Evolutionary conservation across 2,888 invertebrate genomes (phyloP), one percentile per base, ranked within the genome.

Genomic region (Volucella bombylans): DNA sequence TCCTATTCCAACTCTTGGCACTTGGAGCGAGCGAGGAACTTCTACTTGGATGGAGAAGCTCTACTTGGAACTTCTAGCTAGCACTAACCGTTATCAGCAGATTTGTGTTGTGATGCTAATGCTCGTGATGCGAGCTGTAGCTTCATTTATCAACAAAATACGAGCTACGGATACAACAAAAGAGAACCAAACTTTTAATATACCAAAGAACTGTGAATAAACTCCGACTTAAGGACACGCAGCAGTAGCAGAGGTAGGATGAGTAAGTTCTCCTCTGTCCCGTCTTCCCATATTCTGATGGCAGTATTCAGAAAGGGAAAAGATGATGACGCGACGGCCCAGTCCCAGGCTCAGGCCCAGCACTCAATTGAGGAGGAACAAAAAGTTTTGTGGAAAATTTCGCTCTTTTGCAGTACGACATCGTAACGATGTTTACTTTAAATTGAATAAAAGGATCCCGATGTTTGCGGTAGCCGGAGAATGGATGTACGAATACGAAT

Each of bases 81-180:
- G 76, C 81, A 81, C 85, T 85, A 83, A 83, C 83, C 83, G 81
- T 85, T 85, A 85, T 85, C 85, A 85, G 76, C 81, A 85, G 81
- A 81, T 85, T 85, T 85, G 85, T 81, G 76, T 81, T 85, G 81
- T 81, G 85, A 85, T 85, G 85, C 81, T 85, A 85, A 85, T 85
- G 85, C 76, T 82, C 76, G 72, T 83, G 76, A 74, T 85, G 79
- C 76, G 76, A 86, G 76, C 72, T 77, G 64, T 68, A 81, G 76
- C 81, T 81, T 74, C 69, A 64, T 85, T 74, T 85, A 86, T 67
- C 50, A 82, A 67, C 69, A 52, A 79, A 76, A 62, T 52, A 68
- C 23, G 15, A 77, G 54, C 54, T 11, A 23, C 74, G 61, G 18
- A 62, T 47, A 80, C 38, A 67, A 54, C 39, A 64, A 57, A 71